These are phyloP conservation scores for Psococerastis gibbosa DNA, from an alignment of 2,888 invertebrate genomes.

Conservation along the genomic window DNA sequence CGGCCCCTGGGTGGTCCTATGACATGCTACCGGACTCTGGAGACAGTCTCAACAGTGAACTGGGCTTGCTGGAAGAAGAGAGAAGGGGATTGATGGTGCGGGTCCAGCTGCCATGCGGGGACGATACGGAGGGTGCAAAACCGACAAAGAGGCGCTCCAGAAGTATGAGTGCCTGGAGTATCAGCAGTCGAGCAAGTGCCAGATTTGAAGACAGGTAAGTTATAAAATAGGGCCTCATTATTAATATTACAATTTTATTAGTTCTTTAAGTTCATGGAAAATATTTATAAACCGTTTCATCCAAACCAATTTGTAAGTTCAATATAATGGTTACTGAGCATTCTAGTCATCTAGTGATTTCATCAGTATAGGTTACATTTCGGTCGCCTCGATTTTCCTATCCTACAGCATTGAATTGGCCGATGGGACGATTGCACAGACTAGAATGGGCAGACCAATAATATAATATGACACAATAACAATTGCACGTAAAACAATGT, in stretches of 20 bases:
- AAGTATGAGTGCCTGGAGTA: slow-evolving; percentile 78
- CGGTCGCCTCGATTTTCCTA: too few relatives aligned
- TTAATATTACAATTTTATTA: background rate
- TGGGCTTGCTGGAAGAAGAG: slow-evolving; percentile 15
- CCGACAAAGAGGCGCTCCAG: slow-evolving; percentile 31
- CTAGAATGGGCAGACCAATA: too few relatives aligned
- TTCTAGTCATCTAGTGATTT: too few relatives aligned
- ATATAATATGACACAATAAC: too few relatives aligned
- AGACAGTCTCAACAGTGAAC: slow-evolving; percentile 19
- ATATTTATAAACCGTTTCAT: too few relatives aligned
- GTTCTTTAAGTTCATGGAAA: too few relatives aligned
- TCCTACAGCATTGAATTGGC: too few relatives aligned
- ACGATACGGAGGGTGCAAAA: slow-evolving; percentile 24
- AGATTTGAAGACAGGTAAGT: slow-evolving; percentile 54
- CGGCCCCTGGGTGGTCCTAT: slow-evolving; percentile 25
- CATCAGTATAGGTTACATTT: too few relatives aligned
- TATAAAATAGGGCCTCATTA: background rate
- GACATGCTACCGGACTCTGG: slow-evolving; percentile 26
- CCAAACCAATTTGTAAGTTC: too few relatives aligned
- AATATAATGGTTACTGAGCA: too few relatives aligned
- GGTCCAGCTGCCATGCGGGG: slow-evolving; percentile 17
- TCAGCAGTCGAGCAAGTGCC: slow-evolving; percentile 67
- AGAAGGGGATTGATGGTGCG: slow-evolving; percentile 11
- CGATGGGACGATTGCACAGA: too few relatives aligned
- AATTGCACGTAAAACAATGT: too few relatives aligned